Evolutionary conservation across 2,113 vertebrate species (phyloP).

Genomic region (Lophochroa leadbeateri): DNA sequence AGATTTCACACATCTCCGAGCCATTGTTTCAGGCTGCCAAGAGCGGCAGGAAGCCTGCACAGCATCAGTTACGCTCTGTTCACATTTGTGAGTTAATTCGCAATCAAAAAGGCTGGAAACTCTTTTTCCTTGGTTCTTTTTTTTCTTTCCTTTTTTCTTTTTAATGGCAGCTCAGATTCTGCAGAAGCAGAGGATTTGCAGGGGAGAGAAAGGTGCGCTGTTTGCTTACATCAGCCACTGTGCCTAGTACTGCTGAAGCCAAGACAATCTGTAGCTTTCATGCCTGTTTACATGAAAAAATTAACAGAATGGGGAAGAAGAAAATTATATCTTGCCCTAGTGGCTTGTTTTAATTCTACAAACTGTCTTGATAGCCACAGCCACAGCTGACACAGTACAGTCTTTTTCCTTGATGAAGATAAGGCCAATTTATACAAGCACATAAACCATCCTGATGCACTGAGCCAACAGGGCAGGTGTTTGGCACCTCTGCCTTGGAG

Average conservation of each 20-base stretch:
- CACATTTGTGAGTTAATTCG: conserved; percentile 9
- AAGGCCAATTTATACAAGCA: neutral
- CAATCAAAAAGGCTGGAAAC: conserved; percentile 5
- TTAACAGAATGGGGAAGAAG: neutral
- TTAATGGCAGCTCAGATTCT: neutral
- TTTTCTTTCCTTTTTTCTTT: neutral
- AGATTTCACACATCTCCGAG: neutral
- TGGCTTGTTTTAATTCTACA: neutral
- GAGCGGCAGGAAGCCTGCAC: neutral
- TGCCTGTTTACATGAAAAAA: neutral
- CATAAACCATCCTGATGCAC: neutral
- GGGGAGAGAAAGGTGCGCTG: neutral
- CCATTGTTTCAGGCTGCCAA: neutral
- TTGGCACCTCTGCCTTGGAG: neutral
- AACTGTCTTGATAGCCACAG: neutral
- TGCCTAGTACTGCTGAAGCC: neutral
- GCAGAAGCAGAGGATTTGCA: neutral
- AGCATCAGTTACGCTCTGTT: neutral
- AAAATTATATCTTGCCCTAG: neutral
- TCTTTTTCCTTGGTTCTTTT: neutral
- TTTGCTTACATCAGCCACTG: neutral
- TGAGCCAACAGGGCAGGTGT: neutral
- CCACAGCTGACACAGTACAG: neutral
- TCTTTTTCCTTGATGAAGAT: neutral
- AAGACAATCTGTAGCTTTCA: neutral